A percentile compares a stretch with the other conserved stretches of the same genome.
Evolutionary conservation across 2,113 vertebrate genomes (phyloP).

Genomic region (Sylvietta virens): DNA sequence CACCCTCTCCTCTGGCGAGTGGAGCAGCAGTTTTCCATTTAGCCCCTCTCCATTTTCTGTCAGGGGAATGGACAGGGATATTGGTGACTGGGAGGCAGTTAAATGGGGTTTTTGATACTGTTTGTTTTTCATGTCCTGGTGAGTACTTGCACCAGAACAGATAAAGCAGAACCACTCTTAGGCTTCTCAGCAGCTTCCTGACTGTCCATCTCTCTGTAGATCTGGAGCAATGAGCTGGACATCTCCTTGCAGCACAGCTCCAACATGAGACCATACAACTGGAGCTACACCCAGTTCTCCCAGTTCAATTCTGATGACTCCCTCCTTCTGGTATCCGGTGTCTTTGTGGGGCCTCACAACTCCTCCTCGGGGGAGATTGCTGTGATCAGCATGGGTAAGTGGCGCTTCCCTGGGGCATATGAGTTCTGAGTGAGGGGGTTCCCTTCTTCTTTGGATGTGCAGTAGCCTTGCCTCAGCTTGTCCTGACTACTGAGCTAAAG

Average conservation of each 20-base stretch:
- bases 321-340: slow-evolving; percentile 91
- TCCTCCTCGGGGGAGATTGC: slow-evolving; percentile 92
- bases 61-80: no score
- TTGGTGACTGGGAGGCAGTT: background rate
- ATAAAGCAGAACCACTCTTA: background rate
- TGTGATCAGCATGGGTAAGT: slow-evolving; percentile 89
- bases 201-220: slow-evolving; percentile 57
- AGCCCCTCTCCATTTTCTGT: background rate
- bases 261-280: slow-evolving; percentile 94
- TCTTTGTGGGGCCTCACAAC: slow-evolving; percentile 90
- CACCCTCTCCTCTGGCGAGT: background rate
- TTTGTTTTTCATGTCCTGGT: background rate
- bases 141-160: background rate
- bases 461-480: background rate
- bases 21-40: background rate
- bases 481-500: background rate
- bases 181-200: background rate
- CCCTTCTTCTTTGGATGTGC: background rate
- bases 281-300: slow-evolving; percentile 98
- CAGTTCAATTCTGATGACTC: slow-evolving; percentile 96
- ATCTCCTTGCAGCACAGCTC: slow-evolving; percentile 90
- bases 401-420: background rate
- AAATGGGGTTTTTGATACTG: background rate
- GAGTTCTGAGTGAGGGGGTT: background rate
- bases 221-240: slow-evolving; percentile 89